phyloP scores from a whole-genome alignment of 1,140 invertebrate genomes.

The Anagrus nilaparvatae region DNA sequence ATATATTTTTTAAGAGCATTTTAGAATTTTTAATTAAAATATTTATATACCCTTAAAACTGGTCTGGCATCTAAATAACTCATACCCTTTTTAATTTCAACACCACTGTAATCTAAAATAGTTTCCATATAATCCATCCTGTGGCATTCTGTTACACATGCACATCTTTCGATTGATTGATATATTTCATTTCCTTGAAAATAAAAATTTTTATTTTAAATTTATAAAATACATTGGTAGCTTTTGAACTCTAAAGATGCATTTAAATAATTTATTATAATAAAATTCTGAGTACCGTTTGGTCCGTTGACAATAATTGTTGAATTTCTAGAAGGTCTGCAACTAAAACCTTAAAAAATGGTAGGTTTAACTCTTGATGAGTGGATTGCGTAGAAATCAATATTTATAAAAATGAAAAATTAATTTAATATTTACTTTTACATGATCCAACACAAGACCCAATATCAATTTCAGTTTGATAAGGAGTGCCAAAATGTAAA shows the following conservation, averaged over 20 bases:
- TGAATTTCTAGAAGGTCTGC: slow-evolving; percentile 38
- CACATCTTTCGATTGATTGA: slow-evolving; percentile 36
- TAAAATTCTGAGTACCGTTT: slow-evolving; percentile 34
- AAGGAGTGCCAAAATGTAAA: slow-evolving; percentile 40
- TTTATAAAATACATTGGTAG: background rate
- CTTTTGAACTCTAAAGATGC: background rate
- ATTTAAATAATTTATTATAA: background rate
- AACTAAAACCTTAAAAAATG: slow-evolving; percentile 26
- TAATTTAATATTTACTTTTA: slow-evolving; percentile 6
- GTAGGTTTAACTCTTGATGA: background rate
- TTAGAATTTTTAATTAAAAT: no score
- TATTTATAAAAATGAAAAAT: background rate
- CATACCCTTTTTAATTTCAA: slow-evolving; percentile 29
- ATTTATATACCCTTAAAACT: slow-evolving; percentile 25
- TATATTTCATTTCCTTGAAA: slow-evolving; percentile 34
- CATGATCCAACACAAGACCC: slow-evolving; percentile 37
- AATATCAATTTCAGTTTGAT: slow-evolving; percentile 40
- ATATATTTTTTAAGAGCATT: no score
- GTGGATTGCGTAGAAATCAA: background rate
- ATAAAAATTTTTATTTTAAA: slow-evolving; percentile 3
- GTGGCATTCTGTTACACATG: slow-evolving; percentile 34
- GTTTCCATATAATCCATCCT: slow-evolving; percentile 37
- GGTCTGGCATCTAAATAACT: slow-evolving; percentile 33
- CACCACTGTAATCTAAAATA: slow-evolving; percentile 34
- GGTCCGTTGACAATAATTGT: slow-evolving; percentile 41